Evolutionary conservation across 2,888 invertebrate species (phyloP), one percentile per base, ranked within the genome.

Genomic region (Ophonus ardosiacus): DNA sequence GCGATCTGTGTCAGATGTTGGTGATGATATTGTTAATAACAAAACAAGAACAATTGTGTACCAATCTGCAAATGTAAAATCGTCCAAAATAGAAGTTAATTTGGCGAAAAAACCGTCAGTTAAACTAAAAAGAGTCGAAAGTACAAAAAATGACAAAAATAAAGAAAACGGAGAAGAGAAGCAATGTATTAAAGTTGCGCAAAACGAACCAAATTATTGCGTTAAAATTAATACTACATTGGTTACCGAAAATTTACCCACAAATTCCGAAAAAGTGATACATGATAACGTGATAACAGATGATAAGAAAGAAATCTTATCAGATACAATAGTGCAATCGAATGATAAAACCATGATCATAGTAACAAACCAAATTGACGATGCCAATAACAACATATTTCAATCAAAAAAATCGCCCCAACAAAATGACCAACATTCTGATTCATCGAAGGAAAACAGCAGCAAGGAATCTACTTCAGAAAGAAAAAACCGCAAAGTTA

Each of bases 11-110:
- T 89, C 90, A 4, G 85, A 87, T 74, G 51, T 56, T 57, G 80
- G 79, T 10, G 86, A 87, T 24, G 88, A 89, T 17, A 88, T 88
- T 59, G 63, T 86, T 10, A 89, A 88, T 81, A 87, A 87, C 81
- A 88, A 86, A 85, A 86, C 88, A 15, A 87, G 91, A 85, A 90
- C 91, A 7, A 88, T 91, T 13, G 89, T 91, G 81, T 91, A 91
- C 86, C 91, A 91, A 86, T 91, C 91, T 4, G 86, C 88, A 31
- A 89, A 88, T 87, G 87, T 89, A 18, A 89, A 88, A 85, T 88
- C 87, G 10, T 87, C 88, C n/a, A 86, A 88, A 85, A 87, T 87
- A 40, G 86, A 88, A 76, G 87, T 88, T 7, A 88, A 87, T 79
- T 86, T 88, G 18, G 86, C 74, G 83, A 86, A 87, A 85, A 89